phyloP scores from a whole-genome alignment of 1,140 invertebrate species.

The Drosophila ogumai region DNA sequence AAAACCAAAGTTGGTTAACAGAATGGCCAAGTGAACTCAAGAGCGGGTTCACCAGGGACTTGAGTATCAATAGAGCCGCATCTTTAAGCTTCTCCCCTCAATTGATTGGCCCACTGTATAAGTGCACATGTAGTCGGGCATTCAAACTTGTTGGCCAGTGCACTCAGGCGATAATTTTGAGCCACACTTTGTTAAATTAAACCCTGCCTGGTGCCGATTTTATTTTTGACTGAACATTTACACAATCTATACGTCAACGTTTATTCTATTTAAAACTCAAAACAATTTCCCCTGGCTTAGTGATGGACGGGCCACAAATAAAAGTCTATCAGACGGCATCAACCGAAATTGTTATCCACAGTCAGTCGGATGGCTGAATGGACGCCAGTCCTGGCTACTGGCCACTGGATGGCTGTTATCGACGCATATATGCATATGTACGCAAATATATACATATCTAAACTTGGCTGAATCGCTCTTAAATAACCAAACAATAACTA shows the following conservation, averaged over 20 bases:
- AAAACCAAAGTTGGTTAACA: constrained; percentile 38
- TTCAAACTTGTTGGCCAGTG: constrained; percentile 53
- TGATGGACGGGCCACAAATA: constrained; percentile 49
- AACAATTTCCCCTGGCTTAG: constrained; percentile 75
- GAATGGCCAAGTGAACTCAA: constrained; percentile 45
- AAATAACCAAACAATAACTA: constrained; percentile 82
- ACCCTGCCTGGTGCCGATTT: constrained; percentile 40
- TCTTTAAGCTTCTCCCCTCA: constrained; percentile 28
- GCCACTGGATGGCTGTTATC: constrained; percentile 41
- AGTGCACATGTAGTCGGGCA: background rate
- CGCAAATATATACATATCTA: constrained; percentile 71
- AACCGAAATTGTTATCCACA: constrained; percentile 70
- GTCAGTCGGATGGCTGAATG: constrained; percentile 54
- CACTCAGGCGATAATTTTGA: constrained; percentile 72
- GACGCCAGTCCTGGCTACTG: constrained; percentile 8
- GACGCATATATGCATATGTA: constrained; percentile 41
- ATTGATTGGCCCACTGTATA: constrained; percentile 21
- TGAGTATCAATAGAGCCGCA: constrained; percentile 39
- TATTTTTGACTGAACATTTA: constrained; percentile 76
- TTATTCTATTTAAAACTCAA: constrained; percentile 79
- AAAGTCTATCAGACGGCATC: constrained; percentile 69
- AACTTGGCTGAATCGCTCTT: constrained; percentile 79
- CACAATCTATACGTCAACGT: constrained; percentile 80
- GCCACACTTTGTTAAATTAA: constrained; percentile 58
- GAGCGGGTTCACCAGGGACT: constrained; percentile 26